Evolutionary conservation across 2,113 vertebrate genomes (phyloP), one percentile per base, ranked within the genome.

Genomic region (Excalfactoria chinensis): DNA sequence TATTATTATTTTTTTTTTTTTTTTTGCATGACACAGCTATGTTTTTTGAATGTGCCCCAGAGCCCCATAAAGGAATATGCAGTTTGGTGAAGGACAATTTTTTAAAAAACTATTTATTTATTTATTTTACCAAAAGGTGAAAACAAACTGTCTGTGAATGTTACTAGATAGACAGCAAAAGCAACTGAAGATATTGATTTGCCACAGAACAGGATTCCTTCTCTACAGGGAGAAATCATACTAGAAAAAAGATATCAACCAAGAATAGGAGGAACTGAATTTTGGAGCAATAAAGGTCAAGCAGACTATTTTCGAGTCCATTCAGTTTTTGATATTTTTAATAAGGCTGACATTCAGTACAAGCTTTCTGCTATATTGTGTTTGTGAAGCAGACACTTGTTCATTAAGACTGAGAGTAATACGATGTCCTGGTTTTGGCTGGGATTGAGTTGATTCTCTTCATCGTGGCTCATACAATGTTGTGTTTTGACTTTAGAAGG

Each of bases 21-120:
- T 34, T 58, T 70, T 51, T 53, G 4, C 6, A 5, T 23, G 8
- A 4, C 41, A 9, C 4, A 44, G 6, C 8, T 70, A 22, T 51
- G 7, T 2, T 3, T 63, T 11, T 63, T 59, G 3, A 1, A 2
- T 35, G 6, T 48, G 4, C 3, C 2, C 89, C 66, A 46, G 7
- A 28, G 5, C 21, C 23, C 59, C 41, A 86, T 59, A 7, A 48
- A 37, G n/a, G 25, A 72, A 41, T 7, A 20, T 58, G 15, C 40
- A 70, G 6, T 4, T 4, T 73, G 21, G 1, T 46, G 25, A 2
- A 59, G 28, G 7, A 66, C 0, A 44, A 81, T 81, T 34, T 26
- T n/a, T n/a, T n/a, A n/a, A n/a, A n/a, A n/a, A n/a, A n/a, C n/a
- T 51, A 21, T 37, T 69, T 66, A 18, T 10, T 8, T 84, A 66